A percentile compares a stretch with the other conserved stretches of the same genome.
Conservation (phyloP, 2,113 vertebrate genomes). For the Lagenorhynchus albirostris region DNA sequence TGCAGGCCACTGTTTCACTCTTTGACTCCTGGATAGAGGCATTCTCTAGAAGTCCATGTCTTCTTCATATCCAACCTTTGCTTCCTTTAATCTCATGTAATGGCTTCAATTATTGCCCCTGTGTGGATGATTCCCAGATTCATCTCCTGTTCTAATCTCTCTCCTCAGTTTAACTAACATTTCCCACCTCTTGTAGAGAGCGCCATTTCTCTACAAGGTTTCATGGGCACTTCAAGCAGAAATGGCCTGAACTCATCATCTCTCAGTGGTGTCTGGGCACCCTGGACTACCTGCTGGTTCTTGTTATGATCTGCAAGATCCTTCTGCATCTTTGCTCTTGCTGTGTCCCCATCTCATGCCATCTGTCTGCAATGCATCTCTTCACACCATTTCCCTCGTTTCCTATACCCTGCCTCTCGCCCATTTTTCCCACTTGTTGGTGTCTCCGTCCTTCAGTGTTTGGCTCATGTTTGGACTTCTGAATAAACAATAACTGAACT, state of each 20-base stretch:
- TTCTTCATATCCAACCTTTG: background rate
- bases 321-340: background rate
- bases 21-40: background rate
- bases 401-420: background rate
- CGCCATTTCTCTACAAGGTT: background rate
- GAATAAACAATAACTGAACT: background rate
- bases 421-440: background rate
- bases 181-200: background rate
- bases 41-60: background rate
- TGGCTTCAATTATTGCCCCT: background rate
- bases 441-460: background rate
- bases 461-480: background rate
- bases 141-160: background rate
- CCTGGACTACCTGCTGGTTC: background rate
- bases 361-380: background rate
- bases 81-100: background rate
- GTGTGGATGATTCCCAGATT: background rate
- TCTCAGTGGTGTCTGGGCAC: background rate
- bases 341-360: accelerated
- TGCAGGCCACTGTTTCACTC: background rate
- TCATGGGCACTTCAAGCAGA: background rate
- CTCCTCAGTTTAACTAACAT: background rate
- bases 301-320: background rate
- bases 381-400: background rate
- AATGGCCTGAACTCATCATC: background rate